Conservation (phyloP, 2,888 invertebrate genomes). For the Drosophila cyrtoloma region DNA sequence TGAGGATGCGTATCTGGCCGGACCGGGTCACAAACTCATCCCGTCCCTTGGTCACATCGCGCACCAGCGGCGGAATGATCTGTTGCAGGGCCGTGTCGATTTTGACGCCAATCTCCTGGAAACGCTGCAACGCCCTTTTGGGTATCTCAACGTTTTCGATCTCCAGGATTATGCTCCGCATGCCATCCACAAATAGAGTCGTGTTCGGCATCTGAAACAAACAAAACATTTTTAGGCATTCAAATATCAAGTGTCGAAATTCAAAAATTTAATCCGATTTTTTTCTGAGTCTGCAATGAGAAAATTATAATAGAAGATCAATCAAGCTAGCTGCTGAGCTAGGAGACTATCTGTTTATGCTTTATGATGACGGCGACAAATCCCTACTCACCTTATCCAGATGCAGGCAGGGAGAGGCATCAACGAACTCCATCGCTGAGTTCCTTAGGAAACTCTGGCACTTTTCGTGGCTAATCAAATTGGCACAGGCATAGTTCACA, state of each 20-base stretch:
- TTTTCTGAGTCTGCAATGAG: no score
- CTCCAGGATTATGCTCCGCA: conserved; percentile 10
- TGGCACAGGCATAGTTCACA: conserved; percentile 86
- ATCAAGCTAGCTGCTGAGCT: not conserved
- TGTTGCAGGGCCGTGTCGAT: conserved; percentile 17
- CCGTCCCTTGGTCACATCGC: conserved; percentile 20
- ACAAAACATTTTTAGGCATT: not conserved
- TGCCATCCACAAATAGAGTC: conserved; percentile 14
- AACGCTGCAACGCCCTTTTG: conserved; percentile 12
- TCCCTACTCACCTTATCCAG: conserved; percentile 34
- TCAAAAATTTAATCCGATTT: not conserved
- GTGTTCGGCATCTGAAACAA: conserved; percentile 42
- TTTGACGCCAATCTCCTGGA: conserved; percentile 1
- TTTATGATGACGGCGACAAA: not conserved
- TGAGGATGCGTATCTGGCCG: conserved; percentile 4
- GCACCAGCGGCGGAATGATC: conserved; percentile 13
- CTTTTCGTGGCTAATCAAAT: not conserved
- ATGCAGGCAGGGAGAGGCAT: conserved; percentile 81
- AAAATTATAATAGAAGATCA: not conserved
- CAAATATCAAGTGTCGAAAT: not conserved
- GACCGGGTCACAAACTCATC: conserved; percentile 21
- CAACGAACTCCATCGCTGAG: conserved; percentile 90
- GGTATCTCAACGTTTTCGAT: conserved; percentile 9
- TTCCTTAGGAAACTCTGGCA: conserved; percentile 26
- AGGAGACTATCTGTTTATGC: not conserved